Base-by-base conservation (phyloP, 2,113 vertebrate genomes). In the Odontesthes bonariensis region DNA sequence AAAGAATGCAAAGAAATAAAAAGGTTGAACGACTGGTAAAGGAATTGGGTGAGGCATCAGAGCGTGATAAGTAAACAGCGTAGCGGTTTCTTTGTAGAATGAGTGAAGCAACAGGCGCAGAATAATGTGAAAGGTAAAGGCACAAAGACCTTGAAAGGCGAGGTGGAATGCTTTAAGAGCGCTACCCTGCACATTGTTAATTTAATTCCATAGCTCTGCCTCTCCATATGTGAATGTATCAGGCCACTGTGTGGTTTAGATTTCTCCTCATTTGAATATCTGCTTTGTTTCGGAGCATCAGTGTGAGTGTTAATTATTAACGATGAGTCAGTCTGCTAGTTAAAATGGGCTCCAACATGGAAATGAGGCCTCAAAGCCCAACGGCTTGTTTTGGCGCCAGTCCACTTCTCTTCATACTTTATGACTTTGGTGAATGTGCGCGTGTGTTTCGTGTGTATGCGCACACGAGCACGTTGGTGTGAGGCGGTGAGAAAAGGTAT, bases 251-350 rank as follows among this genome's bases (percentile, higher is more conserved):
- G 73, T 11, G 63, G 65, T 33, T 1, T 0, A 54, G 42, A 58
- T 74, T 63, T 38, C 55, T 47, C 57, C 68, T 51, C 69, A 57
- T 89, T 88, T 81, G 32, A 77, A 72, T 71, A 66, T 12, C 17
- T 69, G 82, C 73, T 88, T 84, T 90, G 79, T 88, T 79, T 88
- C 81, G 10, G 55, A 85, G 73, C 68, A 13, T 83, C 64, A 81
- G 79, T 71, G 71, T 75, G 79, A 86, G 79, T 77, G 80, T 91
- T 89, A 92, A 92, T 92, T 90, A 91, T 90, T 92, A 81, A 92
- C 55, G 49, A 90, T 56, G 75, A 90, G 79, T 92, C 83, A 75
- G 81, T 89, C 83, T 85, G 84, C 83, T 82, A 76, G 82, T 86
- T 89, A 87, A 91, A 90, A 89, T 69, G 56, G 80, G 84, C 52